Base-by-base conservation (phyloP, 2,797 vertebrate species). In the Melanogrammus aeglefinus region DNA sequence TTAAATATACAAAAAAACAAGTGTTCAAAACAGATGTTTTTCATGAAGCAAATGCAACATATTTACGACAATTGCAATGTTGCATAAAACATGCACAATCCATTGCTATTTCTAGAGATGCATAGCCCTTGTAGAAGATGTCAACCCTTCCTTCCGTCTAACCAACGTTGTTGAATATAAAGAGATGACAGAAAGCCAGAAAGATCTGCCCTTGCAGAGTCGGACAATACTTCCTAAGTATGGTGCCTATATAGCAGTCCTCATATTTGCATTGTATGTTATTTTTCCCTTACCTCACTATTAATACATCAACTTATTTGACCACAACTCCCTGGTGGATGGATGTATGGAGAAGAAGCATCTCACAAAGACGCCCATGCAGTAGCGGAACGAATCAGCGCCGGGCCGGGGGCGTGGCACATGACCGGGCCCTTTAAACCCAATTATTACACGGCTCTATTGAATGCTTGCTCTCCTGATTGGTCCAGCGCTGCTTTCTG, bases 361-460 rank as follows among this genome's bases (percentile, higher is more conserved):
- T 44, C 24, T 78, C 75, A 73, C 77, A 75, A 77, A 82, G 70
- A 78, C 21, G 41, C 78, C 75, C 78, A 86, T 78, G 86, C n/a
- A n/a, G n/a, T n/a, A n/a, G n/a, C n/a, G n/a, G n/a, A n/a, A n/a
- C n/a, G n/a, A n/a, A n/a, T n/a, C n/a, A n/a, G n/a, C n/a, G n/a
- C n/a, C n/a, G n/a, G n/a, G n/a, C n/a, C n/a, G n/a, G n/a, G n/a
- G n/a, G n/a, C n/a, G n/a, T n/a, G n/a, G n/a, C n/a, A n/a, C n/a
- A n/a, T n/a, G n/a, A n/a, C n/a, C n/a, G n/a, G n/a, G n/a, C n/a
- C n/a, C n/a, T n/a, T n/a, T n/a, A n/a, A n/a, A n/a, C n/a, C n/a
- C n/a, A n/a, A n/a, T n/a, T n/a, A n/a, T n/a, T n/a, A n/a, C n/a
- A n/a, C n/a, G n/a, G n/a, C n/a, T n/a, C n/a, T n/a, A n/a, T n/a